These are phyloP conservation scores for Micrasema longulum DNA, from an alignment of 1,140 invertebrate species.

Conservation along the genomic window DNA sequence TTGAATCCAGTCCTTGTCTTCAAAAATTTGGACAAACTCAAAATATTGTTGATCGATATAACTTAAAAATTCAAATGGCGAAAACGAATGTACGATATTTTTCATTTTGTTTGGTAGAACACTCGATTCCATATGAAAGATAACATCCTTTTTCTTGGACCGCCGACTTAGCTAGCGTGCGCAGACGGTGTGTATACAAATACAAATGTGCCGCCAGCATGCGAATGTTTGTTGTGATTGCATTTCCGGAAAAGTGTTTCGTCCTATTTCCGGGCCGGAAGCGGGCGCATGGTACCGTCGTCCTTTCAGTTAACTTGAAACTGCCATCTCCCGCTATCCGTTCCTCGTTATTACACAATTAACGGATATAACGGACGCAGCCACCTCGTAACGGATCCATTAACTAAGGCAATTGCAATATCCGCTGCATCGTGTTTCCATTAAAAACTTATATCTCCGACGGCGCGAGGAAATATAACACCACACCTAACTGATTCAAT, in stretches of 20 bases:
- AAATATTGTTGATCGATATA: too few species aligned
- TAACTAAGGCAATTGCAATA: conserved; percentile 8
- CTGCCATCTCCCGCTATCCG: conserved; percentile 6
- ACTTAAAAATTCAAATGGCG: too few species aligned
- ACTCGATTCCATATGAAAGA: too few species aligned
- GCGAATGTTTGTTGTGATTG: conserved; percentile 15
- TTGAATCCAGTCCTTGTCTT: too few species aligned
- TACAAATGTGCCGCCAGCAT: background rate
- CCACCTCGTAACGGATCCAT: conserved; percentile 5
- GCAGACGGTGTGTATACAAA: too few species aligned
- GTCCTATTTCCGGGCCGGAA: conserved; percentile 14
- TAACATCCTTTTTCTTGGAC: too few species aligned
- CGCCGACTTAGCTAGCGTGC: too few species aligned
- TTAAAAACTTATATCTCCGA: background rate
- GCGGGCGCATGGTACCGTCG: conserved; percentile 17
- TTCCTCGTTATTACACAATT: conserved; percentile 16
- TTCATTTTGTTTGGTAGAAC: too few species aligned
- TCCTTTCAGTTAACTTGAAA: conserved; percentile 5
- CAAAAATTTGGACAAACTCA: too few species aligned
- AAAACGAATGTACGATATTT: too few species aligned
- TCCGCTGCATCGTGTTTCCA: background rate
- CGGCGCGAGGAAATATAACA: background rate
- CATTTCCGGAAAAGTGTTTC: conserved; percentile 24
- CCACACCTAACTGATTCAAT: background rate
- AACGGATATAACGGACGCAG: conserved; percentile 3